Base-by-base conservation (phyloP, 2,888 invertebrate genomes). In the Pimpla rufipes region DNA sequence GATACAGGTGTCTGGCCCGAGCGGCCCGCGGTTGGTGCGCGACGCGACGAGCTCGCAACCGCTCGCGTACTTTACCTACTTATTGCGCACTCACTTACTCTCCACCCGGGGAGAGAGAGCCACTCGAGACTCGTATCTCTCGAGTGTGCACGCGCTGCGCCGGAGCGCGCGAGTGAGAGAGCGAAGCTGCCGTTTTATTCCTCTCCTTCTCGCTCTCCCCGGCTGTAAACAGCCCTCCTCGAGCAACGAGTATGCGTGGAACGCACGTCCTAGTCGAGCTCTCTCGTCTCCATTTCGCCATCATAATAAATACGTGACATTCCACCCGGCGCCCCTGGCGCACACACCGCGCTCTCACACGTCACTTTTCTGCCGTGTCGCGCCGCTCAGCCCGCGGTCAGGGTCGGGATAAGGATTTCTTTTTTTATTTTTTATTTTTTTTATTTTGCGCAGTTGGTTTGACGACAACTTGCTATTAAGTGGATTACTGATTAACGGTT, bases 261-360 rank as follows among this genome's bases (percentile, higher is more conserved):
- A 47, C 45, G 59, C 35, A 40, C 40, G 52, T 55, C 40, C 55
- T 8, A 55, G 50, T 57, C 52, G 6, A 35, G 7, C 35, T 21
- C 52, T 23, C 55, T 40, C 81, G 78, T 86, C 74, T 82, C 81
- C 86, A 85, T 86, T 68, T 73, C 83, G 81, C 82, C 70, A 50
- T 35, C 45, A 66, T 62, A 55, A 74, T 79, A 71, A 83, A 83
- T 80, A 77, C 77, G 66, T 73, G 77, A 68, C 66, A 80, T 83
- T 83, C 76, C 75, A 50, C 64, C 67, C 6, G 74, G 59, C 29
- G 40, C 40, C 8, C 55, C 57, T 57, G 10, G 21, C 23, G 4
- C 57, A 10, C 57, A n/a, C 13, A 13, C 29, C 42, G 42, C 8
- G 13, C 42, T 0, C 21, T 52, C 50, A 1, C 42, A 8, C 16